Percentiles rank a stretch among this genome's conserved stretches.
These are phyloP conservation scores for Anoplolepis gracilipes DNA, from an alignment of 1,140 invertebrate genomes.

Conservation along the genomic window DNA sequence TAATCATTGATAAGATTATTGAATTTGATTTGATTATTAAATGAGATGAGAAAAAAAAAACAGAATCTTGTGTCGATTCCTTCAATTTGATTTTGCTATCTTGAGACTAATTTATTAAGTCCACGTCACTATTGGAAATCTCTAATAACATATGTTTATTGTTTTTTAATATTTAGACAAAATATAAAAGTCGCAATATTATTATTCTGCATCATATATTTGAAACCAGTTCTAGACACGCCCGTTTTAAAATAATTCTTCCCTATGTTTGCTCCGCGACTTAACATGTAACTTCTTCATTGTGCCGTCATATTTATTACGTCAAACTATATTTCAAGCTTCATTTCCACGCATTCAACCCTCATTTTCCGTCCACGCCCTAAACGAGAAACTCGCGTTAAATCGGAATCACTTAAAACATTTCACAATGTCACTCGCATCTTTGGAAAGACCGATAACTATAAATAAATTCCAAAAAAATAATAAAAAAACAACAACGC, in stretches of 20 bases:
- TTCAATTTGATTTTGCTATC: neutral
- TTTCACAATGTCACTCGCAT: neutral
- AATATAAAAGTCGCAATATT: constrained; percentile 7
- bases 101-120: neutral
- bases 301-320: constrained; percentile 44
- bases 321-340: constrained; percentile 69
- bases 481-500: neutral
- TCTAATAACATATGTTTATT: neutral
- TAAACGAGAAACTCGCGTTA: constrained; percentile 6
- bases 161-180: neutral
- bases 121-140: neutral
- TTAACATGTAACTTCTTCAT: constrained; percentile 54
- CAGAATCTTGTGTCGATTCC: too few relatives aligned
- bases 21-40: neutral
- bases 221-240: constrained; percentile 71
- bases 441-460: neutral
- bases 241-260: constrained; percentile 70
- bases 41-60: too few relatives aligned
- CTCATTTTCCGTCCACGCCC: constrained; percentile 49
- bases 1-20: neutral
- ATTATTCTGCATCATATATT: constrained; percentile 60
- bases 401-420: neutral
- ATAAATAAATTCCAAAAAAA: neutral
- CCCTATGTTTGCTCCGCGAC: constrained; percentile 41
- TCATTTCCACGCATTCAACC: constrained; percentile 68